Evolutionary conservation across 2,113 vertebrate genomes (phyloP).

Genomic region (Chlorodrepanis virens): DNA sequence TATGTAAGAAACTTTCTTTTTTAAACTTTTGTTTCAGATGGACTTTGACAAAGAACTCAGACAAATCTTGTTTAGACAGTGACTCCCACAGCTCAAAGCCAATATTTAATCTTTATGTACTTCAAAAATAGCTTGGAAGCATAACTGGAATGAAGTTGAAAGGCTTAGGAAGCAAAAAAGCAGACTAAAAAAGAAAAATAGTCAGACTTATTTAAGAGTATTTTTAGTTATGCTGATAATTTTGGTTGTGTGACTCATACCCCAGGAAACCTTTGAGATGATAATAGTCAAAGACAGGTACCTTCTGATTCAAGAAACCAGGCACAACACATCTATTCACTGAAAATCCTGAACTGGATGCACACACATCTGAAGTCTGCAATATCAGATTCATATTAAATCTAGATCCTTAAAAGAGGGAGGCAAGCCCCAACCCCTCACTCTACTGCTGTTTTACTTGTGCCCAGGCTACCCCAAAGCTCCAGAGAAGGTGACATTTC

Average conservation of each 20-base stretch:
- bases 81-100: not conserved
- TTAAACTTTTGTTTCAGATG: not conserved
- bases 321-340: not conserved
- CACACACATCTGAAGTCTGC: not conserved
- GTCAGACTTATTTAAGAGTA: not conserved
- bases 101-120: not conserved
- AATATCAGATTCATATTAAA: not conserved
- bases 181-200: not conserved
- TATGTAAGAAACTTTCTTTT: not conserved
- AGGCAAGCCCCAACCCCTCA: fast-evolving
- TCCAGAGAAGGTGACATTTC: not conserved
- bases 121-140: not conserved
- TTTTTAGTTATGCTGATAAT: not conserved
- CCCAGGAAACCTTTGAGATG: not conserved
- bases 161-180: not conserved
- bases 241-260: not conserved
- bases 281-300: not conserved
- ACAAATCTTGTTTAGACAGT: not conserved
- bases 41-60: not conserved
- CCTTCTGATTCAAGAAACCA: not conserved
- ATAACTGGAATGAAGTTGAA: not conserved
- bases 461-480: not conserved
- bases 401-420: not conserved
- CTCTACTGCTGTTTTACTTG: not conserved
- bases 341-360: not conserved